Base-by-base conservation (phyloP, 1,140 invertebrate species). In the Drosophila lacertosa region DNA sequence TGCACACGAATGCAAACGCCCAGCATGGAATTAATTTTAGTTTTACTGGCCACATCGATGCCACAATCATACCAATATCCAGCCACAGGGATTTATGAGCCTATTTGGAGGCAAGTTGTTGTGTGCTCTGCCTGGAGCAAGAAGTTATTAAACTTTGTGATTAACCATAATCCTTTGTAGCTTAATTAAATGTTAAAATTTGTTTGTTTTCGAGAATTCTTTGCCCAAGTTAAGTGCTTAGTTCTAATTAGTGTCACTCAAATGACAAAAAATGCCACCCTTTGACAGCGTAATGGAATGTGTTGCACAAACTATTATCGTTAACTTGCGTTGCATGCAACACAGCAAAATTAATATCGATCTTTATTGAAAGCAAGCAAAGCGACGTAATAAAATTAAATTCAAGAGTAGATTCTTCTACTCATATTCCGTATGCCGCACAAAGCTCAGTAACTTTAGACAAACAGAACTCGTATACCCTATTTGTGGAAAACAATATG, bases 261-360 rank as follows among this genome's bases (percentile, higher is more conserved):
- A 59, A 26, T 59, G 24, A 24, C 24, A 33, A 32, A 7, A 40
- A 26, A 53, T 16, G 16, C 4, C 26, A 11, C 4, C 50, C 66
- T 48, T 55, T 64, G 59, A 22, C 48, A 48, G 18, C 16, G 10
- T 51, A 50, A 42, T 66, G 35, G 18, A 57, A 15, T 51, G 58
- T 24, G 48, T n/a, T 66, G 39, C 55, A 59, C 24, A 62, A 45
- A 7, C 47, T 24, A 37, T 37, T 15, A 42, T 18, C 33, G 16
- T 51, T 63, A 54, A 37, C 32, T 40, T 50, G 24, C 42, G 50
- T 40, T 58, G 59, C 16, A 15, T 15, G 15, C 22, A 32, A 33
- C 13, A 11, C 9, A 39, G 33, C 42, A 9, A 54, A 63, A 63
- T 48, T 15, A 64, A 24, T 55, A 69, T 69, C 40, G 66, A 69